These are phyloP conservation scores for Clarias magur DNA, from an alignment of 2,113 vertebrate species.

Conservation along the genomic window DNA sequence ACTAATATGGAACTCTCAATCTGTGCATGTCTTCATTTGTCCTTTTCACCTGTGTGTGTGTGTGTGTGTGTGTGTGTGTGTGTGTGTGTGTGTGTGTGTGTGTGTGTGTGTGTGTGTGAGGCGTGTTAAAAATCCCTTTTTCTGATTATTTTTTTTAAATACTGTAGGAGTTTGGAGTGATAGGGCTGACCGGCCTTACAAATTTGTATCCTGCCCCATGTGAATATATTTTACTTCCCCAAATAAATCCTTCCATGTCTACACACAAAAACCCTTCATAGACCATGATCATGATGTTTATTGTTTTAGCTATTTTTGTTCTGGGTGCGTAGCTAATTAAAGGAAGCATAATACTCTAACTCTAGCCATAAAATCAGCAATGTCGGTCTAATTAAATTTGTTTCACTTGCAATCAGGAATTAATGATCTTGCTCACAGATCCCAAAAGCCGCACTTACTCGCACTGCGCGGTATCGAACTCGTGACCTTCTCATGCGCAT, in stretches of 20 bases:
- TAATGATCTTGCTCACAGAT: background rate
- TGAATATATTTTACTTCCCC: background rate
- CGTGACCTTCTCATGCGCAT: background rate
- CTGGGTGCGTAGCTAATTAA: background rate
- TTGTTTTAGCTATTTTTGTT: background rate
- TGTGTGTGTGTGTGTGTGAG: background rate
- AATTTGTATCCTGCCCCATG: background rate
- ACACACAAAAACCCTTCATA: background rate
- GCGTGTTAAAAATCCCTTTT: background rate
- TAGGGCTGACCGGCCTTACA: background rate
- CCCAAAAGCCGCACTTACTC: background rate
- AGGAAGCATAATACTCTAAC: background rate
- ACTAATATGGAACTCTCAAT: constrained; percentile 8
- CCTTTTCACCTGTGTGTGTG: background rate
- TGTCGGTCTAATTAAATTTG: background rate
- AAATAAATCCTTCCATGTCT: background rate
- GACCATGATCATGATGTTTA: background rate
- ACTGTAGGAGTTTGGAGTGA: too few relatives aligned
- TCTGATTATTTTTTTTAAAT: background rate
- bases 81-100: background rate
- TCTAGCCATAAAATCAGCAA: background rate
- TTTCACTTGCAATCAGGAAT: background rate
- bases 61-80: background rate
- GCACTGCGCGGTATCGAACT: background rate
- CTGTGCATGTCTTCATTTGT: constrained; percentile 30